Conservation (phyloP, 2,113 vertebrate genomes). For the Mustela nigripes region DNA sequence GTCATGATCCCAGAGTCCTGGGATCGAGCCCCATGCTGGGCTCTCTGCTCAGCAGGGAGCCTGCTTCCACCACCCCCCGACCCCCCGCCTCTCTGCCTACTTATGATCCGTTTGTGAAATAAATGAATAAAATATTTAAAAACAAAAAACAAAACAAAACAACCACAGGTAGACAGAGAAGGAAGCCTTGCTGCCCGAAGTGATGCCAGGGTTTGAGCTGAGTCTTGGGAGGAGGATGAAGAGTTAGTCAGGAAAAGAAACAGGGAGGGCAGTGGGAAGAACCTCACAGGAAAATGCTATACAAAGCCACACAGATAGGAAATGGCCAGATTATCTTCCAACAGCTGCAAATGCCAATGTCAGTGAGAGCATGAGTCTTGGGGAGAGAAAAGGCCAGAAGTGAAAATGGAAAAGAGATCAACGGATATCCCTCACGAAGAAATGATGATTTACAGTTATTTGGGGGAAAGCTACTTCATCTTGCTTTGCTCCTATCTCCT, state of each 20-base stretch:
- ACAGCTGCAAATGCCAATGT: not conserved
- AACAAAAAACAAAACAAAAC: no score
- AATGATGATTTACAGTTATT: not conserved
- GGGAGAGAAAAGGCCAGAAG: not conserved
- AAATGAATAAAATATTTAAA: no score
- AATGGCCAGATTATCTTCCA: not conserved
- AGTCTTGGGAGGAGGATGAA: not conserved
- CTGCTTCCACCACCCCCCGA: no score
- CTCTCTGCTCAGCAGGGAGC: no score
- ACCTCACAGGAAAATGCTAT: not conserved
- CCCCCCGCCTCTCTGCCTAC: no score
- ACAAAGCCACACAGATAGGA: not conserved
- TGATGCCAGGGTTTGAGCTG: not conserved
- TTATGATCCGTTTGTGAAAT: no score
- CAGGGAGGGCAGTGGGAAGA: fast-evolving
- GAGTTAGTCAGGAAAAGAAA: not conserved
- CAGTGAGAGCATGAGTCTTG: not conserved
- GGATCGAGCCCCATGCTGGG: no score
- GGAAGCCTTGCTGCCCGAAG: not conserved
- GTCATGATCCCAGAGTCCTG: no score
- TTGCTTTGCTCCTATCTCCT: not conserved
- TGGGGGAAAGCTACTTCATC: not conserved
- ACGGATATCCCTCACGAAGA: not conserved
- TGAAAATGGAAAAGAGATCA: not conserved
- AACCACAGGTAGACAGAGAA: not conserved